These are phyloP conservation scores for Falco naumanni DNA, from an alignment of 2,797 vertebrate species.

Conservation along the genomic window DNA sequence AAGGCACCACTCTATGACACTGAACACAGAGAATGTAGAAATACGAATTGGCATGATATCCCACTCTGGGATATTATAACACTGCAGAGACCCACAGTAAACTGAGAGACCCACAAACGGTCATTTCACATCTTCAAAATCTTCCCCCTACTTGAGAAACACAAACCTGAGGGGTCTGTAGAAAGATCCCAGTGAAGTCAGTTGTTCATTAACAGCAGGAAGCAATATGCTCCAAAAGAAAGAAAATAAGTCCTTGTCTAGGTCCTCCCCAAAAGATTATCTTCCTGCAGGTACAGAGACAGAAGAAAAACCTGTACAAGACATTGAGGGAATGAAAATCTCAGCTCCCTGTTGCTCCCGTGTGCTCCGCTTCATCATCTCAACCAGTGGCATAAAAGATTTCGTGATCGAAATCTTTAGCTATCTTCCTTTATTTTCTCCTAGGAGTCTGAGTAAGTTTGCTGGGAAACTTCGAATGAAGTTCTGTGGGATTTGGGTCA, in stretches of 20 bases:
- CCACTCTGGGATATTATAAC: background rate
- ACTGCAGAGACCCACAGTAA: background rate
- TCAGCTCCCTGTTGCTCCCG: background rate
- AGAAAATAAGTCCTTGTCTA: background rate
- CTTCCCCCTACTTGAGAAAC: background rate
- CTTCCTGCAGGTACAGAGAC: background rate
- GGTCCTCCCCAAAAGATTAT: background rate
- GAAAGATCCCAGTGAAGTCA: background rate
- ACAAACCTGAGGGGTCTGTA: background rate
- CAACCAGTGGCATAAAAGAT: background rate
- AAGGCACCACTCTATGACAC: background rate
- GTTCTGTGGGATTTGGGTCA: background rate
- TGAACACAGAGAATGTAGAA: background rate
- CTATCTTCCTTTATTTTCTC: background rate
- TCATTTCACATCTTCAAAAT: background rate
- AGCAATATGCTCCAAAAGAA: background rate
- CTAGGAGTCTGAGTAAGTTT: background rate
- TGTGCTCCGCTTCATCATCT: background rate
- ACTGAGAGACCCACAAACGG: background rate
- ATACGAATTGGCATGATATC: background rate
- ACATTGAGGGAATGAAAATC: background rate
- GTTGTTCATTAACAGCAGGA: background rate
- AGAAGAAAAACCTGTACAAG: background rate
- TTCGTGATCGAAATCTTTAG: background rate
- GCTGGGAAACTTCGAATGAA: background rate